Evolutionary conservation across 2,888 invertebrate genomes (phyloP).

Genomic region (Mactromeris polynyma): DNA sequence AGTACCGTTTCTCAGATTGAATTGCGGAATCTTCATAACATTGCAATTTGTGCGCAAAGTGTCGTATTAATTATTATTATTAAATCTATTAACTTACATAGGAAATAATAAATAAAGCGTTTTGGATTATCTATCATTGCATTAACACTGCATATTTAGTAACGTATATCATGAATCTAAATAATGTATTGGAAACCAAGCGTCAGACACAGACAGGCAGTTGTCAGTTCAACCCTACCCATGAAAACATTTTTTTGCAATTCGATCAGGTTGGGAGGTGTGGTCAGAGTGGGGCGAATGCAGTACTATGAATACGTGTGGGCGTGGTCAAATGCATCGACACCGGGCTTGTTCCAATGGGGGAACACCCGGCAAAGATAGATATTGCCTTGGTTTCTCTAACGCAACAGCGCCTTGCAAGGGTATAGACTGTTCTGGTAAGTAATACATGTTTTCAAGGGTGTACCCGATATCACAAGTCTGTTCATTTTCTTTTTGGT

Average conservation of each 20-base stretch:
- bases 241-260: neutral
- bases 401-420: constrained; percentile 77
- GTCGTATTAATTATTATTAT: neutral
- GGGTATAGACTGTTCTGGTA: constrained; percentile 78
- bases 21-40: too few species aligned
- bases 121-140: neutral
- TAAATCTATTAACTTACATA: neutral
- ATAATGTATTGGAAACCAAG: neutral
- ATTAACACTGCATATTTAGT: neutral
- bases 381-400: constrained; percentile 79
- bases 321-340: constrained; percentile 78
- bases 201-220: neutral
- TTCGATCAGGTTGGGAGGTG: constrained; percentile 79
- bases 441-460: neutral
- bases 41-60: neutral
- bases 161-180: neutral
- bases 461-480: too few species aligned
- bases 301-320: constrained; percentile 81
- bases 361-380: constrained; percentile 79
- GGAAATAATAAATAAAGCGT: too few species aligned
- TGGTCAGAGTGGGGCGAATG: constrained; percentile 84
- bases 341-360: constrained; percentile 81
- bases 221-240: neutral
- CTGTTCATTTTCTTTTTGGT: too few species aligned
- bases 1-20: too few species aligned